Percentiles rank a stretch among this genome's conserved stretches.
These are phyloP conservation scores for Leptoclinus maculatus DNA, from an alignment of 2,797 vertebrate genomes.

Conservation along the genomic window DNA sequence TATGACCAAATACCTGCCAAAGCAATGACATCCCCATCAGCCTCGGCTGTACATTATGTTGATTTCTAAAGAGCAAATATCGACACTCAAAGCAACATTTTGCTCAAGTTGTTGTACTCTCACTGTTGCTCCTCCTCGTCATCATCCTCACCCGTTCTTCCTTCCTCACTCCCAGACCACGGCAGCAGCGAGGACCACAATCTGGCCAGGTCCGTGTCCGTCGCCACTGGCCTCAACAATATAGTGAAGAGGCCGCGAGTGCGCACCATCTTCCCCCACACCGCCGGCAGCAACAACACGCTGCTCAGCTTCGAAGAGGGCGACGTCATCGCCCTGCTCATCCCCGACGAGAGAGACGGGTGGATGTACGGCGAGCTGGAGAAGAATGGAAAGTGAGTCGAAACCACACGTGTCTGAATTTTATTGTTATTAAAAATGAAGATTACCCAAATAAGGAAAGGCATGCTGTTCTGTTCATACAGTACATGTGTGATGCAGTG, in stretches of 20 bases:
- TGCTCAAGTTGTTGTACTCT: background rate
- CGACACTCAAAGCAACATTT: background rate
- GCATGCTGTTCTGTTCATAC: background rate
- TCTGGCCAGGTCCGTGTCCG: constrained; percentile 89
- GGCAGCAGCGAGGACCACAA: constrained; percentile 80
- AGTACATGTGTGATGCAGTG: background rate
- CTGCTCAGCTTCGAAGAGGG: constrained; percentile 95
- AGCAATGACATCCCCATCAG: too few relatives aligned
- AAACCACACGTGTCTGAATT: background rate
- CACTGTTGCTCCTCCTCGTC: background rate
- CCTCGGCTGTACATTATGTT: too few relatives aligned
- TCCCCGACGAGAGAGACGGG: constrained; percentile 94
- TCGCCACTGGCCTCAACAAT: constrained; percentile 92
- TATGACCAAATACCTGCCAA: too few relatives aligned
- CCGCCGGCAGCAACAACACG: constrained; percentile 88
- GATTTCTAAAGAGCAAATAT: background rate
- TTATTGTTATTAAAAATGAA: background rate
- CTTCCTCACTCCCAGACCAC: constrained; percentile 61
- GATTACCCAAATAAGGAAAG: background rate
- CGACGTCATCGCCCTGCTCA: constrained; percentile 91
- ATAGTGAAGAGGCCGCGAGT: constrained; percentile 91
- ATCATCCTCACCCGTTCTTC: background rate
- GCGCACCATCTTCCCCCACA: constrained; percentile 95
- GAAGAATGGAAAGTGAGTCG: constrained; percentile 88
- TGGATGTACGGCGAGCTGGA: constrained; percentile 97